Percentiles rank a stretch among this genome's conserved stretches.
Conservation (phyloP, 2,888 invertebrate species). For the Catocala sponsa region DNA sequence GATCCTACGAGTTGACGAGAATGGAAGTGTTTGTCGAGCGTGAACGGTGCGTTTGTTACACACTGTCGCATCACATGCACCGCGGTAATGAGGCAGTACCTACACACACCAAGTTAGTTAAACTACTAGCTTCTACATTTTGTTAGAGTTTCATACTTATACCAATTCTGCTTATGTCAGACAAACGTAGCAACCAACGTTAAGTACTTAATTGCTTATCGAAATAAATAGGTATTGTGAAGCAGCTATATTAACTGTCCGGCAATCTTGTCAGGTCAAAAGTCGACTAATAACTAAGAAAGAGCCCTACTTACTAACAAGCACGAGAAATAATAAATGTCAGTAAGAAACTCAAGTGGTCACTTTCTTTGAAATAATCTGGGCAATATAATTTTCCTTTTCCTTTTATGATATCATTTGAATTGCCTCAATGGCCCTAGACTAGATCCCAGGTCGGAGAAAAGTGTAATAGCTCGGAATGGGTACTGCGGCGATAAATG, state of each 20-base stretch:
- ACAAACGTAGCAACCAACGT: no score
- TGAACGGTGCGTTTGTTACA: constrained; percentile 6
- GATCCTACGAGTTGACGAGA: constrained; percentile 3
- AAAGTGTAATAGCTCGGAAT: constrained; percentile 10
- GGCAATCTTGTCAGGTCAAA: not conserved
- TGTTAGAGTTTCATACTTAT: no score
- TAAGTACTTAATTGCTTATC: no score
- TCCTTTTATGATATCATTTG: constrained; percentile 7
- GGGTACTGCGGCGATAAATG: constrained; percentile 4
- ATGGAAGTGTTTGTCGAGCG: constrained; percentile 9
- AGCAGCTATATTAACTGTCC: no score
- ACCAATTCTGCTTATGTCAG: no score
- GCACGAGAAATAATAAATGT: not conserved
- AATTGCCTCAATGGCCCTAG: constrained; percentile 1
- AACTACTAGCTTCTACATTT: no score
- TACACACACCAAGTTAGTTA: not conserved
- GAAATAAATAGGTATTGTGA: no score
- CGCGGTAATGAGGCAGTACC: not conserved
- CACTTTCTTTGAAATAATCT: constrained; percentile 1
- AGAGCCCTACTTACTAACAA: constrained; percentile 8
- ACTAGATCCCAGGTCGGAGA: constrained; percentile 1
- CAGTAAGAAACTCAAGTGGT: constrained; percentile 2
- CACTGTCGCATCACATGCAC: not conserved
- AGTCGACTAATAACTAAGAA: constrained; percentile 4
- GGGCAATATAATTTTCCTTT: constrained; percentile 4